These are phyloP conservation scores for Micronycteris hirsuta DNA, from an alignment of 2,113 vertebrate genomes.

Conservation along the genomic window DNA sequence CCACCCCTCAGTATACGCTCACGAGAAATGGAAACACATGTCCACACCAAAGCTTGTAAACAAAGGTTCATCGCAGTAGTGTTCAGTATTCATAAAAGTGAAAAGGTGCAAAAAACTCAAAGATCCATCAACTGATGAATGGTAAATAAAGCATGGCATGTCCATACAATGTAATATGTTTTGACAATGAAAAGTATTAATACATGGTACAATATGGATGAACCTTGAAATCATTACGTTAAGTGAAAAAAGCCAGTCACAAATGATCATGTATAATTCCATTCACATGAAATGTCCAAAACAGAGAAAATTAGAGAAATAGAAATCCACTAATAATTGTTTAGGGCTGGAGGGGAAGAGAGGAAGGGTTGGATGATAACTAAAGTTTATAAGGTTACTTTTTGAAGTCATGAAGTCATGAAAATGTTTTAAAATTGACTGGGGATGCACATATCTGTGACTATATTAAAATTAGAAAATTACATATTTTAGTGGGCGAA, in stretches of 20 bases:
- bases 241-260: not conserved
- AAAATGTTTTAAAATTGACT: not conserved
- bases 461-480: not conserved
- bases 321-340: not conserved
- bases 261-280: not conserved
- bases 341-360: not conserved
- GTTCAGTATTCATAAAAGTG: not conserved
- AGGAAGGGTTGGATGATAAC: not conserved
- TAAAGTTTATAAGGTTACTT: not conserved
- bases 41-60: not conserved
- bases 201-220: not conserved
- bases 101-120: not conserved
- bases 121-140: not conserved
- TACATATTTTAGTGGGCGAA: not conserved
- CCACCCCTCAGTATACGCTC: not conserved
- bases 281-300: not conserved
- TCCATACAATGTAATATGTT: not conserved
- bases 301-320: not conserved
- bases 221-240: not conserved
- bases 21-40: not conserved
- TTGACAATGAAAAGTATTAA: not conserved
- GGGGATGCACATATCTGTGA: not conserved
- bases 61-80: not conserved
- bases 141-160: not conserved
- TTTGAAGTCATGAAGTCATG: not conserved